A percentile compares a stretch with the other conserved stretches of the same genome.
phyloP scores from a whole-genome alignment of 1,140 invertebrate species.

The Pinna nobilis region DNA sequence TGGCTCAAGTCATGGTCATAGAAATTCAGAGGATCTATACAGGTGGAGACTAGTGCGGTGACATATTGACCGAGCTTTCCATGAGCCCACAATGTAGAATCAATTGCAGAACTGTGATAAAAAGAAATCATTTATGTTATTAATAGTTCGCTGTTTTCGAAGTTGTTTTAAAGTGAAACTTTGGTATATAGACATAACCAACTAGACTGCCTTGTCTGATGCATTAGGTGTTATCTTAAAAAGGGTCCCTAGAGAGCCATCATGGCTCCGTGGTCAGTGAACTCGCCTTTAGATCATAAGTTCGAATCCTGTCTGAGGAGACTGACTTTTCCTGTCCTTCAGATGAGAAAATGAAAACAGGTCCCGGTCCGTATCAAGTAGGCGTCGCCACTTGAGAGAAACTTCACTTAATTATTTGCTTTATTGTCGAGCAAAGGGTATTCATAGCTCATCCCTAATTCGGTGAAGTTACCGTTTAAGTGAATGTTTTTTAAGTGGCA shows the following conservation, averaged over 20 bases:
- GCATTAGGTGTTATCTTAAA: neutral
- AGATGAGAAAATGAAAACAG: too few relatives aligned
- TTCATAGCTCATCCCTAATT: too few relatives aligned
- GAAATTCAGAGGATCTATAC: neutral
- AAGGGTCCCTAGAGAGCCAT: neutral
- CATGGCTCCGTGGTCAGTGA: neutral
- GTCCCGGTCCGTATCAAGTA: too few relatives aligned
- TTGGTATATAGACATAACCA: neutral
- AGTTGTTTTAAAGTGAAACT: neutral
- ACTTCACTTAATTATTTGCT: too few relatives aligned
- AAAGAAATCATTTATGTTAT: neutral
- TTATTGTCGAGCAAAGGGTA: too few relatives aligned
- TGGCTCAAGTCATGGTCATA: neutral
- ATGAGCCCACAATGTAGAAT: neutral
- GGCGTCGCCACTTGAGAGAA: too few relatives aligned
- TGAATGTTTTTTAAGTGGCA: too few relatives aligned
- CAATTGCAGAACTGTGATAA: neutral
- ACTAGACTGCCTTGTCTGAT: neutral
- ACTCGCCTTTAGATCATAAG: too few relatives aligned
- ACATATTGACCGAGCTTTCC: neutral
- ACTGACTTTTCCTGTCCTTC: too few relatives aligned
- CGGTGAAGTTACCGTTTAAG: too few relatives aligned
- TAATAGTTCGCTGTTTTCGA: neutral
- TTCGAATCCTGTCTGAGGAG: too few relatives aligned
- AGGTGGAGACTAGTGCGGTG: neutral